Base-by-base conservation (phyloP, 1,140 invertebrate genomes). In the Drosophila quadrilineata region DNA sequence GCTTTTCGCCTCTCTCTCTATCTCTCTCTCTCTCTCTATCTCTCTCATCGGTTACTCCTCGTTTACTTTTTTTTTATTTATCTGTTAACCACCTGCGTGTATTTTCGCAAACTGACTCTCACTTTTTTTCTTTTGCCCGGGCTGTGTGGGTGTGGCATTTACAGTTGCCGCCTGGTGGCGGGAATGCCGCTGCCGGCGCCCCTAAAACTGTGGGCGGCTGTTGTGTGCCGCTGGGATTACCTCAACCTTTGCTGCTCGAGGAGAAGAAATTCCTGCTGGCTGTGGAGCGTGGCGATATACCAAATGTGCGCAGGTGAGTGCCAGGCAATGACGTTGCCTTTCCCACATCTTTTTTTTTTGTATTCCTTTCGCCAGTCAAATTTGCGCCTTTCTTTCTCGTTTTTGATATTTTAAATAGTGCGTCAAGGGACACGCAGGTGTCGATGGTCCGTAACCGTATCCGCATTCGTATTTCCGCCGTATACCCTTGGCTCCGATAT, bases 211-310 rank as follows among this genome's bases (percentile, higher is more conserved):
- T 85, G 60, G 73, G 82, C 59, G 75, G 82, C 29, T 84, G 73
- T 38, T 88, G 84, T 82, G 65, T 88, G 59, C 84, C 93, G 71
- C 93, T 94, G 14, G 92, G 92, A 60, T 90, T 95, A 38, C 95
- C 94, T 3, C 94, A 94, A 75, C 88, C 93, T 8, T 90, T 97
- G 12, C 94, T 92, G 45, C 87, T 94, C 19, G 95, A 96, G 64
- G 96, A 97, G 87, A 97, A 97, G 90, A 95, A 95, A 74, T 97
- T 94, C 87, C 90, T 97, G 5, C 90, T 97, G 31, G 95, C 95
- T 0, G 95, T 97, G 1, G 95, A 97, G 90, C 91, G 96, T 38
- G 95, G 95, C 6, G 95, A 97, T 85, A 90, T 96, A 71, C 92
- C 93, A 1, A 95, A 95, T 89, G 95, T 96, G 14, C 92, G 93